Evolutionary conservation across 2,797 vertebrate species (phyloP).

Genomic region (Sebastes hopkinsi): DNA sequence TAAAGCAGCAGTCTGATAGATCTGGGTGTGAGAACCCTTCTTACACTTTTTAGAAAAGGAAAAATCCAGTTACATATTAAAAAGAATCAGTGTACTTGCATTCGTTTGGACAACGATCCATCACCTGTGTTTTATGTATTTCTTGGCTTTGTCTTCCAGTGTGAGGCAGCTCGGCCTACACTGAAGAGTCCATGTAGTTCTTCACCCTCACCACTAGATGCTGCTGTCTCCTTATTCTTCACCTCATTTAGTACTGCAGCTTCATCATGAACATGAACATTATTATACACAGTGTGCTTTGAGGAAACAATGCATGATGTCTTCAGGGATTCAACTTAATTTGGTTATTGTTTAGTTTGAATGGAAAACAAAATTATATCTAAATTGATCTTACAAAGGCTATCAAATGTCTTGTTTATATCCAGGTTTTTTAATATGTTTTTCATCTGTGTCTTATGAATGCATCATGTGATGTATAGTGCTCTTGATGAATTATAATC

Average conservation of each 20-base stretch:
- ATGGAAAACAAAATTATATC: not conserved
- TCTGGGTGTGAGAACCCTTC: no score
- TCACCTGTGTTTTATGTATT: not conserved
- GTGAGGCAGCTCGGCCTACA: not conserved
- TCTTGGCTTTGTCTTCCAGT: not conserved
- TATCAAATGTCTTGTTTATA: no score
- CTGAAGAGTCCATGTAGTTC: not conserved
- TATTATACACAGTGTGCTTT: not conserved
- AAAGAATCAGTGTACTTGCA: not conserved
- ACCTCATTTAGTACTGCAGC: fast-evolving
- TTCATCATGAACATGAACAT: not conserved
- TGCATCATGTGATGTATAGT: not conserved
- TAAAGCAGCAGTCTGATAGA: no score
- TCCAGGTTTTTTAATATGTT: not conserved
- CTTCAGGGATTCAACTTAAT: not conserved
- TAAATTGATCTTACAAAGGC: no score
- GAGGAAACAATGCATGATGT: not conserved
- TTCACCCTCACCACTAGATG: slow-evolving; percentile 6
- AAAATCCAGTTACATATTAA: not conserved
- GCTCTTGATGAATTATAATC: not conserved
- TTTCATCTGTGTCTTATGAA: not conserved
- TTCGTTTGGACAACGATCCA: not conserved
- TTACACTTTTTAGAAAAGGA: no score
- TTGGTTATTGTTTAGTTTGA: not conserved
- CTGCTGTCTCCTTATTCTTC: not conserved